Evolutionary conservation across 1,140 invertebrate species (phyloP), one percentile per base, ranked within the genome.

Genomic region (Mycetomoellerius zeteki): DNA sequence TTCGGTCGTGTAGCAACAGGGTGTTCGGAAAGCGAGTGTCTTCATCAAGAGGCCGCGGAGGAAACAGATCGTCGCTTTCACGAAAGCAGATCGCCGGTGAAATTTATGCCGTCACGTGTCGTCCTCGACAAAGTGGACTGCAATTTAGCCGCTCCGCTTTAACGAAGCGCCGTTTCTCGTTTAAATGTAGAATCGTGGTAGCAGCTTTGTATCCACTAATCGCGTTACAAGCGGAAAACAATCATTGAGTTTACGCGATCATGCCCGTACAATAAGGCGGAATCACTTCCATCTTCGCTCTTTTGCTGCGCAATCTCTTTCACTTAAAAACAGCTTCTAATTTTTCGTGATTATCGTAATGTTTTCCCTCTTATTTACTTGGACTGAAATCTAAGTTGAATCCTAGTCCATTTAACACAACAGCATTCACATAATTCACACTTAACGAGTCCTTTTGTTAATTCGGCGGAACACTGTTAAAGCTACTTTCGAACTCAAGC

Each of bases 31-130:
- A 60, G 30, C 16, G 27, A 76, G 62, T 65, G 24, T 60, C 33
- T 71, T 64, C 56, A 76, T 62, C 30, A 75, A 84, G 67, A 16
- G 72, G 43, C 54, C 3, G 43, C 5, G 54, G 56, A 2, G 50
- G 71, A 37, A 69, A 69, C 75, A 87, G 72, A 77, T 60, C 56
- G 87, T 60, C n/a, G 80, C 80, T 75, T 75, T 84, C 80, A 75
- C 80, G 80, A 73, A 30, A 75, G 69, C 80, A 75, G 80, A 84
- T 84, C 80, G 80, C 80, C 71, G 58, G 60, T 58, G 84, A 86
- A 82, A 90, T 90, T 86, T 89, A 86, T 89, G 69, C 71, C n/a
- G 65, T 33, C 77, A 84, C 88, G 73, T 56, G 87, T n/a, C 75
- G 56, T 21, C 27, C 54, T 0, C 54, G 67, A 71, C 84, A 89